A percentile compares a stretch with the other conserved stretches of the same genome.
These are phyloP conservation scores for Resseliella maxima DNA, from an alignment of 2,888 invertebrate species.

Conservation along the genomic window DNA sequence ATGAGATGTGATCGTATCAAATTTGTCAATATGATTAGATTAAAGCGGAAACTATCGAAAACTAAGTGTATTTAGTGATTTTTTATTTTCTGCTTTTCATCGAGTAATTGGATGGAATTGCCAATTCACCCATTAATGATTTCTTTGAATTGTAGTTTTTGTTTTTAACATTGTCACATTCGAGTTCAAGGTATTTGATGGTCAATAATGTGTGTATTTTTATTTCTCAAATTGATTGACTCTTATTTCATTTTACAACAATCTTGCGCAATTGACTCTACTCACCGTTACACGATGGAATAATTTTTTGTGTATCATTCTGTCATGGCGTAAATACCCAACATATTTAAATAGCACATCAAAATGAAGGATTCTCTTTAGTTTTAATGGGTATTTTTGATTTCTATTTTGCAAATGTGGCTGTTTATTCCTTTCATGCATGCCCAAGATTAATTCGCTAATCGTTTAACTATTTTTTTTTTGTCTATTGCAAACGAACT, in stretches of 20 bases:
- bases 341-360: background rate
- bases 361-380: background rate
- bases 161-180: background rate
- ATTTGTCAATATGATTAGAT: background rate
- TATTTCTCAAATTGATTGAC: background rate
- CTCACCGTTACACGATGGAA: background rate
- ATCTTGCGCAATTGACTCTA: background rate
- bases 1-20: background rate
- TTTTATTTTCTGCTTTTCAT: background rate
- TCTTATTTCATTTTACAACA: background rate
- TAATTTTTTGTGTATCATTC: background rate
- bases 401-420: background rate
- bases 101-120: background rate
- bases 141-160: background rate
- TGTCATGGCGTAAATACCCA: conserved; percentile 1
- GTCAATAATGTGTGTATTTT: background rate
- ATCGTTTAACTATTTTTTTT: background rate
- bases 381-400: background rate
- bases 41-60: background rate
- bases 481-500: too few species aligned
- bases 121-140: background rate
- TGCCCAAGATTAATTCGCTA: background rate
- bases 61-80: background rate
- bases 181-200: conserved; percentile 9
- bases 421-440: background rate